Conservation (phyloP, 1,140 invertebrate genomes). For the Ostrea edulis region DNA sequence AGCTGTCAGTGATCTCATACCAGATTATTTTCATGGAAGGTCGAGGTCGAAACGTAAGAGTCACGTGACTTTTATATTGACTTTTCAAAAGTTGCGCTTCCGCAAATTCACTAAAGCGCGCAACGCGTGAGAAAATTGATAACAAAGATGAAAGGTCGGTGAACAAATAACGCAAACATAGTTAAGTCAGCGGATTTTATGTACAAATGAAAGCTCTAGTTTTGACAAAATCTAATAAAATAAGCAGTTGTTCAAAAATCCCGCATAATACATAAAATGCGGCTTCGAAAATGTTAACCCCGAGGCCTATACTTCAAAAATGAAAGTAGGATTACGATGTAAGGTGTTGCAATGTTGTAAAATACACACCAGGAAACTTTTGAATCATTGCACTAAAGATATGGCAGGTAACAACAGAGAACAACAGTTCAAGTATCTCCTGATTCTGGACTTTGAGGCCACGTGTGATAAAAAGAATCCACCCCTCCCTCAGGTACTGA, state of each 20-base stretch:
- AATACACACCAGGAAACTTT: conserved; percentile 5
- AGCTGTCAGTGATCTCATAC: conserved; percentile 28
- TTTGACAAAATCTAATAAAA: neutral
- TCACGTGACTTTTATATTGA: conserved; percentile 35
- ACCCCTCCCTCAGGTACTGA: conserved; percentile 78
- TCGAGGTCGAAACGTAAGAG: neutral
- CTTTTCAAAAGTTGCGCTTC: neutral
- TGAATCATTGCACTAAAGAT: neutral
- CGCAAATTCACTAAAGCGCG: neutral
- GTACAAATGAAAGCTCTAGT: too few relatives aligned
- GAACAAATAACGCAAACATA: neutral
- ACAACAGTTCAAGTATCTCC: conserved; percentile 80
- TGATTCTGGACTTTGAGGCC: conserved; percentile 84
- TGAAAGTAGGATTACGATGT: neutral
- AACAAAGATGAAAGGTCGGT: neutral
- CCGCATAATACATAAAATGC: neutral
- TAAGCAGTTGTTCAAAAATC: neutral
- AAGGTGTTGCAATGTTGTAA: neutral
- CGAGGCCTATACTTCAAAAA: neutral
- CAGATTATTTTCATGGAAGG: conserved; percentile 35
- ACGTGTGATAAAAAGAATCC: conserved; percentile 80
- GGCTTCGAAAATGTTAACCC: neutral
- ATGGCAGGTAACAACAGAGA: conserved; percentile 40
- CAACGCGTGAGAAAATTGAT: neutral
- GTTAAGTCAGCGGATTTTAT: neutral